phyloP scores from a whole-genome alignment of 2,113 vertebrate genomes.

The Rhinoderma darwinii region DNA sequence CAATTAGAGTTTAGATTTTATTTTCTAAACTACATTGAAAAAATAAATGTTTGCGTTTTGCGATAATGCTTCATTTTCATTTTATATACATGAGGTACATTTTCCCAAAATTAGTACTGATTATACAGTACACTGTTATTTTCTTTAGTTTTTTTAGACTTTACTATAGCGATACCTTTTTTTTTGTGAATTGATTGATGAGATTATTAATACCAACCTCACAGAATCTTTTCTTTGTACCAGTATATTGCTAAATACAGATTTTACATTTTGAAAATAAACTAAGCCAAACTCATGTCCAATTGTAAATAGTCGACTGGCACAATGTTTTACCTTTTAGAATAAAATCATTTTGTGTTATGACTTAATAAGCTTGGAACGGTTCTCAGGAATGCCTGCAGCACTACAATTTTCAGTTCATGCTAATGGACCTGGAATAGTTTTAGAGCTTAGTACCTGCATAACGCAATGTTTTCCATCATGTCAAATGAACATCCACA shows the following conservation, averaged over 20 bases:
- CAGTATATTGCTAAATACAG: constrained; percentile 20
- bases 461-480: constrained; percentile 3
- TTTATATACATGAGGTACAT: neutral
- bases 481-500: constrained; percentile 16
- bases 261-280: neutral
- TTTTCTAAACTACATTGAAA: neutral
- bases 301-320: constrained; percentile 9
- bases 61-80: neutral
- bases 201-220: neutral
- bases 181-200: neutral
- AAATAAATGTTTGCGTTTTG: neutral
- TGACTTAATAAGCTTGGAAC: constrained; percentile 33
- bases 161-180: neutral
- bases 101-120: neutral
- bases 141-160: neutral
- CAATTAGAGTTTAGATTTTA: neutral
- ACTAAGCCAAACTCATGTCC: neutral
- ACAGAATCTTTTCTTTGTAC: neutral
- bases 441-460: constrained; percentile 25
- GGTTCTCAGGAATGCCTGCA: constrained; percentile 15
- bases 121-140: neutral
- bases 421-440: constrained; percentile 28
- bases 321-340: constrained; percentile 19
- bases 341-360: constrained; percentile 15
- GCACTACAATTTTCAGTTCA: constrained; percentile 22